A percentile compares a stretch with the other conserved stretches of the same genome.
Conservation (phyloP, 1,140 invertebrate genomes). For the Sinonovacula constricta region DNA sequence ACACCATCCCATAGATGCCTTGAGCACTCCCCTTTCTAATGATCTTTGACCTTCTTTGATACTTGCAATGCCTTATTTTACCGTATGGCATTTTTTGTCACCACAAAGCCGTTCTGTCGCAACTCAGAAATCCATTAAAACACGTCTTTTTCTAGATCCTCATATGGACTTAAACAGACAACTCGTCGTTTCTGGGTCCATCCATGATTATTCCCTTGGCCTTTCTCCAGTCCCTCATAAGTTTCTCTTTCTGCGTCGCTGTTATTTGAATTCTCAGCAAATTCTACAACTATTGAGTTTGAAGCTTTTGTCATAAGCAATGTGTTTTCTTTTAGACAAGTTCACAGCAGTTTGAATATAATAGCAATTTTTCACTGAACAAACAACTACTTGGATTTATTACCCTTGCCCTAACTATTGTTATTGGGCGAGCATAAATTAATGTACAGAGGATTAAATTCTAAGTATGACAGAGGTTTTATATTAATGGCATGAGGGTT, state of each 20-base stretch:
- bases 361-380: too few relatives aligned
- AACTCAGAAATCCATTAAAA: conserved; percentile 2
- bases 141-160: not conserved
- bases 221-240: not conserved
- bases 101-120: conserved; percentile 1
- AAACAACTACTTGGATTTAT: too few relatives aligned
- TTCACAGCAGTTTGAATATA: too few relatives aligned
- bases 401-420: too few relatives aligned
- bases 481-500: too few relatives aligned
- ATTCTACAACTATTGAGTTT: not conserved
- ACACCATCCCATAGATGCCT: conserved; percentile 39
- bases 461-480: too few relatives aligned
- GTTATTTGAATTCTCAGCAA: not conserved
- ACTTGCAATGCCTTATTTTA: not conserved
- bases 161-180: not conserved
- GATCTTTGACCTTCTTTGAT: not conserved
- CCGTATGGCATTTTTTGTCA: not conserved
- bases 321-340: not conserved
- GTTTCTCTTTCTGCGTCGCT: not conserved
- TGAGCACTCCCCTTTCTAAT: conserved; percentile 10
- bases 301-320: not conserved
- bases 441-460: too few relatives aligned
- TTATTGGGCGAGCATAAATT: too few relatives aligned
- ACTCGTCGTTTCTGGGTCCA: not conserved
- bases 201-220: not conserved